phyloP scores from a whole-genome alignment of 2,888 invertebrate genomes.

The Pemphredon lugubris region DNA sequence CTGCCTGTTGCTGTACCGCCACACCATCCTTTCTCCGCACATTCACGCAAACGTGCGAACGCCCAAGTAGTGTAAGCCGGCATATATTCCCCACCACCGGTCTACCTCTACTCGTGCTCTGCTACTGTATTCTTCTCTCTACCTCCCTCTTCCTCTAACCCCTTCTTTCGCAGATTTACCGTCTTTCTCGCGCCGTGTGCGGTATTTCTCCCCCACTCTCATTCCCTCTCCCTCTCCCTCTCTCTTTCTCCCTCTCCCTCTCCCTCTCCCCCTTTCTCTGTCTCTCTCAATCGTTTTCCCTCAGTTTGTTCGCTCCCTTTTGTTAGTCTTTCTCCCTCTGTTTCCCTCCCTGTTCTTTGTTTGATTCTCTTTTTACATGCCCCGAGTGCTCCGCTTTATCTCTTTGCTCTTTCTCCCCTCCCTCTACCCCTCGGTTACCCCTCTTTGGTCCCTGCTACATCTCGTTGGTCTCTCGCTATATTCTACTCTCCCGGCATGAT shows the following conservation, averaged over 20 bases:
- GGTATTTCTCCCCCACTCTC: no score
- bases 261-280: no score
- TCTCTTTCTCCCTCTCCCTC: no score
- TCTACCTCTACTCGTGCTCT: not conserved
- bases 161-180: not conserved
- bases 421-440: no score
- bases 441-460: not conserved
- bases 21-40: not conserved
- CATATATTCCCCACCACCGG: not conserved
- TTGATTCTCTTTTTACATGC: no score
- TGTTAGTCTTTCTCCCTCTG: no score
- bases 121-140: conserved; percentile 1
- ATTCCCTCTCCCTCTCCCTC: no score
- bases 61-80: not conserved
- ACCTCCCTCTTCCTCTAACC: not conserved
- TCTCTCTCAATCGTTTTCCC: no score
- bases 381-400: no score
- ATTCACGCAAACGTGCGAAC: not conserved
- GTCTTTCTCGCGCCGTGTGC: not conserved
- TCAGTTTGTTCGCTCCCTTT: no score
- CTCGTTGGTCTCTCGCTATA: not conserved
- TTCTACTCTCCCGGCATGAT: not conserved
- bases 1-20: conserved; percentile 29
- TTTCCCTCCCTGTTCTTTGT: no score
- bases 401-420: no score